Percentiles rank a stretch among this genome's conserved stretches.
Conservation (phyloP, 2,797 vertebrate genomes). For the Tenualosa thibaudeaui region DNA sequence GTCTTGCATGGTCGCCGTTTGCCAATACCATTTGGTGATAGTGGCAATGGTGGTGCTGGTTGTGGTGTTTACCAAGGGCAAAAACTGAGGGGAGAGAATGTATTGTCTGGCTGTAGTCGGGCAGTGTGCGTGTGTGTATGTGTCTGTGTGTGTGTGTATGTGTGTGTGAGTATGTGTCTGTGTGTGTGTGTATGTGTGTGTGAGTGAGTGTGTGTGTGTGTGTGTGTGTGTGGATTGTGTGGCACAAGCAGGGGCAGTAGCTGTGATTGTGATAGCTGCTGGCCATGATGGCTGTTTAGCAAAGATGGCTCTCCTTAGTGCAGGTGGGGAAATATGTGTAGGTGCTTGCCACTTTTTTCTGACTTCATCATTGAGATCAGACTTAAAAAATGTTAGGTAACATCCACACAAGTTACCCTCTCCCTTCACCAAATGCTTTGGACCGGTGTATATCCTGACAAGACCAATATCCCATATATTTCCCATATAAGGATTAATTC, state of each 20-base stretch:
- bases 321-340: slow-evolving; percentile 8
- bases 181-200: background rate
- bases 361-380: background rate
- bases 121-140: background rate
- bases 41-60: background rate
- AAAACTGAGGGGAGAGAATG: background rate
- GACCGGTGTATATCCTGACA: background rate
- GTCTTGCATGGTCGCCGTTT: background rate
- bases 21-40: background rate
- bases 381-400: background rate
- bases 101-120: background rate
- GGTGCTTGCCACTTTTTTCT: background rate
- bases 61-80: background rate
- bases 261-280: slow-evolving; percentile 45
- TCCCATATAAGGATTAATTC: background rate
- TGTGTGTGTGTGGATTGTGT: background rate
- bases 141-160: background rate
- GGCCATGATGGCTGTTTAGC: slow-evolving; percentile 11
- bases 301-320: slow-evolving; percentile 4
- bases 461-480: background rate
- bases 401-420: background rate
- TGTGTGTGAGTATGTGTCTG: background rate
- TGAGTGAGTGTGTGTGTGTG: background rate
- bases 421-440: background rate
- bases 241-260: slow-evolving; percentile 66